Evolutionary conservation across 2,888 invertebrate species (phyloP), one percentile per base, ranked within the genome.

Genomic region (Rhopalosiphum nymphaeae): DNA sequence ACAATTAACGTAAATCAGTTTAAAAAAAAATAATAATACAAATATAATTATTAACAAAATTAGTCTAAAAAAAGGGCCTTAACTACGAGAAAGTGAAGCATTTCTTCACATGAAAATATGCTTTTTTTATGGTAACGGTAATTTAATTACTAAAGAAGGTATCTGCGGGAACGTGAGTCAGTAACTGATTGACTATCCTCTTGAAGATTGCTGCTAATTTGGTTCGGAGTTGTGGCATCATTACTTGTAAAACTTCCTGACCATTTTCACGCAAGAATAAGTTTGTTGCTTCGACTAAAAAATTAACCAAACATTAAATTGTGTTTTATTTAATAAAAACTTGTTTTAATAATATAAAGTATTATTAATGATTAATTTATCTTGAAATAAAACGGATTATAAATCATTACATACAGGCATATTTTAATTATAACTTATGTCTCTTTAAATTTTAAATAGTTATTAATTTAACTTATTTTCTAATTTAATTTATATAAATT

Each of bases 211-310:
- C 96, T 2, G 97, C 97, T 93, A 97, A 95, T 95, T 97, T 97
- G 95, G 96, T 96, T 95, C 97, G 97, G 94, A 97, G 96, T 95
- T 97, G 97, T 0, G 97, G 97, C 95, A 97, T 97, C 97, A 97
- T 97, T 11, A 97, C 97, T 95, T 97, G 97, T 94, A 97, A 96
- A 1, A 97, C 97, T 96, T 97, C 97, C 94, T 97, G 96, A 0
- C 97, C 97, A 95, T 97, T 97, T 95, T 97, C 97, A 91, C 97
- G 96, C 61, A 97, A 96, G 95, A 97, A 97, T 90, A 97, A 96
- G 95, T 97, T 97, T 16, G 97, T 97, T 29, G 97, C 97, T 96
- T 97, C 97, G 95, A 97, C 97, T 97, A 95, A 78, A 96, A 94
- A 61, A 36, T 5, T 16, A n/a, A 67, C 13, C n/a, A 67, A 67